Evolutionary conservation across 2,113 vertebrate genomes (phyloP).

Genomic region (Syrmaticus mikado): DNA sequence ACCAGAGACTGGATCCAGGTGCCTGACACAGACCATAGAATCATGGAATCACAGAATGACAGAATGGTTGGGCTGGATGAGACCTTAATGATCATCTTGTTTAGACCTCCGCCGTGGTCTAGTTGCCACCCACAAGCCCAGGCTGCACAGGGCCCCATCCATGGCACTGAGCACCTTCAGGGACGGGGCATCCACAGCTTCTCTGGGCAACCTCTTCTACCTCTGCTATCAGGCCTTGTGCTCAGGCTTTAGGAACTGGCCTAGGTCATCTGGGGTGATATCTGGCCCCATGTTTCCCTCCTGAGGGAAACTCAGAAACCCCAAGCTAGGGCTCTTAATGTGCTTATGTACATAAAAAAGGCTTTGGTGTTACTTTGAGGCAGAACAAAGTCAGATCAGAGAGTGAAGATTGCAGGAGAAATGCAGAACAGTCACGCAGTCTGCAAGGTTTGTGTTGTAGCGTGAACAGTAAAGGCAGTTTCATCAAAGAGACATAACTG

Average conservation of each 20-base stretch:
- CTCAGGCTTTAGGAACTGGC: background rate
- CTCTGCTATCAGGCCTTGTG: background rate
- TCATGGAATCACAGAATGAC: no score
- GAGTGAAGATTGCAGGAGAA: background rate
- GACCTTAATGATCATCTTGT: background rate
- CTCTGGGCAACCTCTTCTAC: background rate
- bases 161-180: background rate
- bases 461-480: background rate
- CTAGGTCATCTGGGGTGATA: background rate
- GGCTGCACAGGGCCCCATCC: no score
- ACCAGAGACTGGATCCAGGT: background rate
- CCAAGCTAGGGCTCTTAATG: fast-evolving
- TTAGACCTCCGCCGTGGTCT: no score
- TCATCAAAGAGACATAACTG: background rate
- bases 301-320: background rate
- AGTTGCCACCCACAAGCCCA: no score
- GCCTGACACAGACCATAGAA: background rate
- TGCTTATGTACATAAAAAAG: background rate
- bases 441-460: background rate
- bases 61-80: background rate
- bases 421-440: fast-evolving
- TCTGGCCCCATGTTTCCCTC: no score
- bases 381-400: background rate
- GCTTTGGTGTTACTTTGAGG: background rate
- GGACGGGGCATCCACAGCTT: background rate